A percentile compares a stretch with the other conserved stretches of the same genome.
Conservation (phyloP, 2,797 vertebrate species). For the Rhinogobio ventralis region DNA sequence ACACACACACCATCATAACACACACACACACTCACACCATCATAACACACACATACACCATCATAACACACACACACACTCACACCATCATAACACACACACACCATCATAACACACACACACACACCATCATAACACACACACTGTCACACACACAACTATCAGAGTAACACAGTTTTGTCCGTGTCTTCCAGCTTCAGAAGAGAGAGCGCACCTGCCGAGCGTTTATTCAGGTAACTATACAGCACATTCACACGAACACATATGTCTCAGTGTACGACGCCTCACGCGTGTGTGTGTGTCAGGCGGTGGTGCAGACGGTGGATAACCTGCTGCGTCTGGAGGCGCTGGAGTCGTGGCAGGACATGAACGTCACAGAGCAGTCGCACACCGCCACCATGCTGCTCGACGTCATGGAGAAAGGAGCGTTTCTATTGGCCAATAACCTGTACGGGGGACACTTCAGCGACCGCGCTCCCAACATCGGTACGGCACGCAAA, state of each 20-base stretch:
- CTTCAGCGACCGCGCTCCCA: constrained; percentile 79
- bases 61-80: background rate
- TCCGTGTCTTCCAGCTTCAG: constrained; percentile 81
- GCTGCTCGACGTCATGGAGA: constrained; percentile 92
- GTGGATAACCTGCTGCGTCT: constrained; percentile 91
- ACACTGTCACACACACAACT: background rate
- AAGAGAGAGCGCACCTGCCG: constrained; percentile 90
- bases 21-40: constrained; percentile 12
- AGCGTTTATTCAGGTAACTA: constrained; percentile 88
- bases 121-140: background rate
- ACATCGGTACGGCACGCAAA: constrained; percentile 68
- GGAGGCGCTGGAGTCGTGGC: constrained; percentile 91
- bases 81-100: constrained; percentile 1
- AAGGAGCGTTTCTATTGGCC: constrained; percentile 92
- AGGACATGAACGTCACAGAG: constrained; percentile 93
- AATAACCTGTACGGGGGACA: constrained; percentile 85
- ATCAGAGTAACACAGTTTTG: background rate
- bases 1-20: background rate
- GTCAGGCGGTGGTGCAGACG: constrained; percentile 91
- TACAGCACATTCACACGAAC: background rate
- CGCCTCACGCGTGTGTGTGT: background rate
- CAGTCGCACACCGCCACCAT: constrained; percentile 95
- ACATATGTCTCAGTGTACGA: background rate
- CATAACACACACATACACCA: background rate
- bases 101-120: constrained; percentile 14